Conservation (phyloP, 35 echinoderm and acorn worm genomes). For the Apostichopus japonicus region DNA sequence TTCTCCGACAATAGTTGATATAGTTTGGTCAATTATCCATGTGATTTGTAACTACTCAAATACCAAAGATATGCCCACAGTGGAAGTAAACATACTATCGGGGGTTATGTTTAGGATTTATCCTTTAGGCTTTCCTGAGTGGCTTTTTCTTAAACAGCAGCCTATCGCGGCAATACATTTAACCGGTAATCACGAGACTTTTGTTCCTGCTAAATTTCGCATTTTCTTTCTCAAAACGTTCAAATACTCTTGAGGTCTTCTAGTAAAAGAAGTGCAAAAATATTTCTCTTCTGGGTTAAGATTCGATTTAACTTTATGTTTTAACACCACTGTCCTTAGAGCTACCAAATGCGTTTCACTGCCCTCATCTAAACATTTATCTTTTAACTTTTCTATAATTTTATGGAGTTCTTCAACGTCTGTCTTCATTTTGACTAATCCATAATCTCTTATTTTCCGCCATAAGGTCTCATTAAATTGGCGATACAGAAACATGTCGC, state of each 20-base stretch:
- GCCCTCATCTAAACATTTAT: neutral
- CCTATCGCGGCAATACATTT: no score
- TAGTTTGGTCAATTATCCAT: no score
- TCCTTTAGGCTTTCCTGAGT: no score
- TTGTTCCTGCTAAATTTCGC: neutral
- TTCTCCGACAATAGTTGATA: no score
- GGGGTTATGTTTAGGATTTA: no score
- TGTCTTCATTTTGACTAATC: neutral
- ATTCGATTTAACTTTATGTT: neutral
- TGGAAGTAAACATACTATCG: no score
- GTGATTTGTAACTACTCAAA: no score
- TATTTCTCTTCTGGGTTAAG: neutral
- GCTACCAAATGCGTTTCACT: neutral
- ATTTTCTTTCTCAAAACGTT: constrained; percentile 18
- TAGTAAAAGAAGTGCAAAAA: constrained; percentile 18
- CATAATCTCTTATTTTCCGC: neutral
- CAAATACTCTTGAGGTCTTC: constrained; percentile 19
- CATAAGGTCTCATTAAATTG: constrained; percentile 8
- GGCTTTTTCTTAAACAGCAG: no score
- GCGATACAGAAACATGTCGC: neutral
- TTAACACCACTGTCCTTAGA: neutral
- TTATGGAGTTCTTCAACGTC: neutral
- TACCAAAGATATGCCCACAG: no score
- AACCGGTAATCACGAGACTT: no score
- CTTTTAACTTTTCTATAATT: neutral